Percentiles rank a stretch among this genome's conserved stretches.
These are phyloP conservation scores for Melanerpes formicivorus DNA, from an alignment of 2,113 vertebrate species.

Conservation along the genomic window DNA sequence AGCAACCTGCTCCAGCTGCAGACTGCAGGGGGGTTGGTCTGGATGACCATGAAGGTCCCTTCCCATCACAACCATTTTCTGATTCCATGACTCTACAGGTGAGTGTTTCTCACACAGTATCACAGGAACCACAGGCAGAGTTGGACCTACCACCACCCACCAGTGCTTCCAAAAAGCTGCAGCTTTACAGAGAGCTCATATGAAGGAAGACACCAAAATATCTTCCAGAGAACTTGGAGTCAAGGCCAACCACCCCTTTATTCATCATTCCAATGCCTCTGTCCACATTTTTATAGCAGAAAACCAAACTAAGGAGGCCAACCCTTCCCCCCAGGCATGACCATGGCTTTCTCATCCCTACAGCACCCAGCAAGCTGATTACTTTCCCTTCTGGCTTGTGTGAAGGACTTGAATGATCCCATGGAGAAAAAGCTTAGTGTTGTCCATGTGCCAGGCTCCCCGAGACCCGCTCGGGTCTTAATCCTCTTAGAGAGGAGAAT, in stretches of 20 bases:
- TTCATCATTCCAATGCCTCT: rapidly evolving
- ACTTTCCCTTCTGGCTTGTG: rapidly evolving
- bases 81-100: not conserved
- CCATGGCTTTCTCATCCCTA: not conserved
- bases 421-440: not conserved
- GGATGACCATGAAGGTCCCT: not conserved
- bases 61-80: not conserved
- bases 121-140: not conserved
- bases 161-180: not conserved
- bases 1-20: not conserved
- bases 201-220: rapidly evolving
- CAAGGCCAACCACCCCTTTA: not conserved
- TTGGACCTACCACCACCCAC: not conserved
- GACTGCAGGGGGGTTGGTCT: not conserved
- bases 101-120: not conserved
- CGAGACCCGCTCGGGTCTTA: not conserved
- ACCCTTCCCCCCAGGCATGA: rapidly evolving
- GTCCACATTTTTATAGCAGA: not conserved
- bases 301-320: not conserved
- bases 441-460: not conserved
- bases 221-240: not conserved
- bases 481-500: conserved; percentile 54
- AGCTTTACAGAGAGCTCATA: not conserved
- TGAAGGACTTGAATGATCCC: not conserved
- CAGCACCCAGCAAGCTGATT: not conserved